Percentiles rank a stretch among this genome's conserved stretches.
These are phyloP conservation scores for Danio tinwini DNA, from an alignment of 2,797 vertebrate species.

Conservation along the genomic window DNA sequence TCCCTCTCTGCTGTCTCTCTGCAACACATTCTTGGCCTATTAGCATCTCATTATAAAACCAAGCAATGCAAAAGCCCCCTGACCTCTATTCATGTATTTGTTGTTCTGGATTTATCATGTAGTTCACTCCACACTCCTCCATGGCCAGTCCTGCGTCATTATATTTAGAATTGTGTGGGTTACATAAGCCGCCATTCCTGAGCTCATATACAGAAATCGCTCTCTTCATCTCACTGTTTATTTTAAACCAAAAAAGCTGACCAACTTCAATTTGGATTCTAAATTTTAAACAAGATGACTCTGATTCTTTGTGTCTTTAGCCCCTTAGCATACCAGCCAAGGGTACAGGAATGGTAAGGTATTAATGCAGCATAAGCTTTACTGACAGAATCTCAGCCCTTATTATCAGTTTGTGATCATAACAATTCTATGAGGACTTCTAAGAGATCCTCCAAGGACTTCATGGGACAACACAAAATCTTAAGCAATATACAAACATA, in stretches of 20 bases:
- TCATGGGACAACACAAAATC: too few relatives aligned
- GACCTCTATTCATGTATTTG: slow-evolving; percentile 40
- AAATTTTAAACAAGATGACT: neutral
- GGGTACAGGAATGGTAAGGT: too few relatives aligned
- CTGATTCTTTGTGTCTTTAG: neutral
- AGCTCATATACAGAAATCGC: slow-evolving; percentile 25
- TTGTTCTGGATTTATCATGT: slow-evolving; percentile 40
- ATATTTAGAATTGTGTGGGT: slow-evolving; percentile 51
- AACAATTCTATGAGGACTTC: neutral
- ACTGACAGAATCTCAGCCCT: neutral
- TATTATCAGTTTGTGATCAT: neutral
- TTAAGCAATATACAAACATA: too few relatives aligned
- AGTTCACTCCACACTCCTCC: slow-evolving; percentile 43
- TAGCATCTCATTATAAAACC: slow-evolving; percentile 44
- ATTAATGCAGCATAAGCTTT: neutral
- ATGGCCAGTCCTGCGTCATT: slow-evolving; percentile 36
- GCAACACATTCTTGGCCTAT: slow-evolving; percentile 10
- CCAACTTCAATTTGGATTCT: neutral
- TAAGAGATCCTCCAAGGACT: too few relatives aligned
- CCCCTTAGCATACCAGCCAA: too few relatives aligned
- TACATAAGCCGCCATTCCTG: slow-evolving; percentile 34
- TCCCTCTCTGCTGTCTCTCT: slow-evolving; percentile 9
- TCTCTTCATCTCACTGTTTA: slow-evolving; percentile 19
- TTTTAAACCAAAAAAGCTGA: neutral
- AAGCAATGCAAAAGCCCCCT: slow-evolving; percentile 14